Conservation (phyloP, 2,113 vertebrate species). For the Pardalotus punctatus region DNA sequence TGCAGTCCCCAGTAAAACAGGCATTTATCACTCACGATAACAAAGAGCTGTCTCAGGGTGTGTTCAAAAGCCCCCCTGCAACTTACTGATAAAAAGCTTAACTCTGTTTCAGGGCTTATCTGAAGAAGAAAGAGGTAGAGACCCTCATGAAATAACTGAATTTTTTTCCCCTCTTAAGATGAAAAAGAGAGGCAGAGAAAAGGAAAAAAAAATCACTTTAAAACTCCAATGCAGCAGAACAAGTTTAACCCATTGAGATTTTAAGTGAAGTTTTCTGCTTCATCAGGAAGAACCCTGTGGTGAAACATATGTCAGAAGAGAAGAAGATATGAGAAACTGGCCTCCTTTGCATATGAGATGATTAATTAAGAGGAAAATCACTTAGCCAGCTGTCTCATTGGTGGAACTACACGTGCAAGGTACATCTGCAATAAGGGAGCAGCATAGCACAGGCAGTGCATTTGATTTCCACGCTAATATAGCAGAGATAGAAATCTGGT, state of each 20-base stretch:
- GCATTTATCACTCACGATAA: not conserved
- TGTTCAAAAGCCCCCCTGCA: constrained; percentile 51
- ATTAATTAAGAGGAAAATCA: constrained; percentile 58
- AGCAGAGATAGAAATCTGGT: not conserved
- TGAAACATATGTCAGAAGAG: constrained; percentile 54
- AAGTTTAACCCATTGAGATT: constrained; percentile 41
- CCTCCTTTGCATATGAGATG: constrained; percentile 41
- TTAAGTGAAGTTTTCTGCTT: constrained; percentile 46
- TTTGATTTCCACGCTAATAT: not conserved
- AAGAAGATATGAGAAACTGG: constrained; percentile 12
- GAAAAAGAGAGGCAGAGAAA: not conserved
- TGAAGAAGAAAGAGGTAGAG: constrained; percentile 31
- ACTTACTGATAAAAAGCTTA: constrained; percentile 68
- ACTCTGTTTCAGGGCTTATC: constrained; percentile 56
- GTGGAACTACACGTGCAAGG: not conserved
- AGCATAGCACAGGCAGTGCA: not conserved
- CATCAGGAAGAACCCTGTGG: constrained; percentile 53
- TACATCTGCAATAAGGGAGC: not conserved
- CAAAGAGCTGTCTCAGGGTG: constrained; percentile 24
- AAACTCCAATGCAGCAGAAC: constrained; percentile 1
- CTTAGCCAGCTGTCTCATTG: constrained; percentile 31
- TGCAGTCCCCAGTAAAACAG: not conserved
- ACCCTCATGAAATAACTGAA: constrained; percentile 10
- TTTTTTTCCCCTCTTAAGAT: not conserved
- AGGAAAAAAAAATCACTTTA: not conserved